Conservation (phyloP, 2,888 invertebrate species). For the Sisyra nigra region DNA sequence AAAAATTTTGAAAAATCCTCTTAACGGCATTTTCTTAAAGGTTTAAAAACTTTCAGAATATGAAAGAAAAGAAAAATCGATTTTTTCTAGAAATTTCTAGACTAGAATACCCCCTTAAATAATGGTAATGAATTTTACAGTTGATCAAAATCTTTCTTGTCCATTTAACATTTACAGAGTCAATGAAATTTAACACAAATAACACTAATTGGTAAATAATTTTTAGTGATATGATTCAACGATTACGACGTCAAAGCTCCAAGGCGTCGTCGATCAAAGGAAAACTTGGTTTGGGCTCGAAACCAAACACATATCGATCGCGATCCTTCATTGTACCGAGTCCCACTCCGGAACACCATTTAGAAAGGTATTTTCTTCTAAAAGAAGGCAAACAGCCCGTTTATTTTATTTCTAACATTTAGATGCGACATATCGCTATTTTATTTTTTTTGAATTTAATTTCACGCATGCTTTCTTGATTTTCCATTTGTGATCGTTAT, state of each 20-base stretch:
- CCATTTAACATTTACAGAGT: background rate
- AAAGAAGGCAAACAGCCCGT: background rate
- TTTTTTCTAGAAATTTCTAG: no score
- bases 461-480: background rate
- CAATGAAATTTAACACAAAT: background rate
- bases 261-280: constrained; percentile 64
- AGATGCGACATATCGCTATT: background rate
- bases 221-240: constrained; percentile 79
- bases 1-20: no score
- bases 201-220: constrained; percentile 12
- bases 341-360: constrained; percentile 42
- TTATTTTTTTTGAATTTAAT: background rate
- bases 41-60: no score
- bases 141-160: constrained; percentile 1
- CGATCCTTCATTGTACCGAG: constrained; percentile 60
- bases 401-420: background rate
- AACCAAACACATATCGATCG: constrained; percentile 48
- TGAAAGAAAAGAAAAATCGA: no score
- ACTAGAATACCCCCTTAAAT: no score
- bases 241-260: constrained; percentile 68
- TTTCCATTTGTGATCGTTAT: background rate
- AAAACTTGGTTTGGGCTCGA: constrained; percentile 51
- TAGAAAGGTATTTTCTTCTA: constrained; percentile 27
- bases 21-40: no score
- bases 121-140: background rate